Base-by-base conservation (phyloP, 2,888 invertebrate genomes). In the Tetheella fluctuosa region DNA sequence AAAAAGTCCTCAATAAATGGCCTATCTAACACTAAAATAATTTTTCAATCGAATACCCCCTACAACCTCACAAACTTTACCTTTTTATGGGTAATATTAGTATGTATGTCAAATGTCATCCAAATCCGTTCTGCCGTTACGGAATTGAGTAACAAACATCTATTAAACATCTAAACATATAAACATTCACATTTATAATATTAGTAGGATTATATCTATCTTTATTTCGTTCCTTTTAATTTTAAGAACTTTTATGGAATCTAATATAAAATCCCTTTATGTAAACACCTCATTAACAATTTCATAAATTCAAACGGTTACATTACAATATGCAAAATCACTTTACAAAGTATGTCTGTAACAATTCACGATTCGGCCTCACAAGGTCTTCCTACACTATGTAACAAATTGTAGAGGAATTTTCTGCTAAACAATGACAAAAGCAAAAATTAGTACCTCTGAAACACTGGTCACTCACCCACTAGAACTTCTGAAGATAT, bases 391-490 rank as follows among this genome's bases (percentile, higher is more conserved):
- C 74, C 72, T 76, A 76, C 69, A 63, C n/a, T 54, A 25, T 59
- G 65, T 70, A 76, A 77, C 81, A 81, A 83, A 20, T 78, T 70
- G 75, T 68, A 76, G 74, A 81, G 80, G 82, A 80, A 75, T 69
- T 74, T 74, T 77, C 76, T 75, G 86, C 85, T 88, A 87, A 88
- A 74, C 72, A 84, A 78, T 80, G 84, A 86, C 86, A 87, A 88
- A 82, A 78, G 76, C 73, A 69, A 71, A 82, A 89, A 90, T 91
- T 90, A 89, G 80, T 88, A 88, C 84, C 77, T 84, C 71, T 79
- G 77, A 84, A 84, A 82, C 81, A 84, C 70, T 80, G 90, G 90
- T 89, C 89, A 81, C 89, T 90, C 86, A 89, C 85, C 89, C 73
- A 76, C 66, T 25, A 67, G 60, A 69, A 60, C 59, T 34, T 34